A percentile compares a stretch with the other conserved stretches of the same genome.
These are phyloP conservation scores for Emmelina monodactyla DNA, from an alignment of 2,888 invertebrate species.

Conservation along the genomic window DNA sequence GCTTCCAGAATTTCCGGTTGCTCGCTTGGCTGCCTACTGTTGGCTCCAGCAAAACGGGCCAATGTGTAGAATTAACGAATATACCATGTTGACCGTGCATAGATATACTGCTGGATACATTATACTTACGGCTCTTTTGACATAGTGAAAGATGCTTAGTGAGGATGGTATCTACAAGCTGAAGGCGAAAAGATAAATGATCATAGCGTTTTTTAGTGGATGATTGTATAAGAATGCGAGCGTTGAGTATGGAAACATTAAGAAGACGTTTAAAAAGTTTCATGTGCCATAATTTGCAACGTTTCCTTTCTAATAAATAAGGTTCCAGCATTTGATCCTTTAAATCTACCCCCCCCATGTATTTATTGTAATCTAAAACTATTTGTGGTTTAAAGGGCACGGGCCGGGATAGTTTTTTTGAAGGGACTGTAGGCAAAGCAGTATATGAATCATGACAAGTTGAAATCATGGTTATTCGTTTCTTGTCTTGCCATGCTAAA, in stretches of 20 bases:
- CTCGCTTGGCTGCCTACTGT: no score
- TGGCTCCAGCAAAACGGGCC: no score
- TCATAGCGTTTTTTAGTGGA: background rate
- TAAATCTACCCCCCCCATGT: slow-evolving; percentile 7
- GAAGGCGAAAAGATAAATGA: background rate
- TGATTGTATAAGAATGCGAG: background rate
- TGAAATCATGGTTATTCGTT: slow-evolving; percentile 13
- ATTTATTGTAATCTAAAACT: slow-evolving; percentile 7
- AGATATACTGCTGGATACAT: no score
- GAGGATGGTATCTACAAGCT: background rate
- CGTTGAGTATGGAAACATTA: background rate
- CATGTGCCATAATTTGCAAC: slow-evolving; percentile 13
- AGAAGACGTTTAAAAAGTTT: slow-evolving; percentile 12
- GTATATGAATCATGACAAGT: slow-evolving; percentile 14
- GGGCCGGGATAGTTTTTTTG: background rate
- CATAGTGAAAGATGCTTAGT: background rate
- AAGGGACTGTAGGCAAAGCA: background rate
- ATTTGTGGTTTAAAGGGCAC: slow-evolving; percentile 1
- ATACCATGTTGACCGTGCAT: no score
- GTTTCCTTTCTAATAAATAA: slow-evolving; percentile 14
- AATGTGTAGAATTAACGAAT: no score
- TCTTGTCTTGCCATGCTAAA: slow-evolving; percentile 15
- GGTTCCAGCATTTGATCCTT: no score
- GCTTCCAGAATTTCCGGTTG: no score
- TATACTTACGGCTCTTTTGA: background rate